These are phyloP conservation scores for Odontamblyopus rebecca DNA, from an alignment of 2,797 vertebrate species.

Conservation along the genomic window DNA sequence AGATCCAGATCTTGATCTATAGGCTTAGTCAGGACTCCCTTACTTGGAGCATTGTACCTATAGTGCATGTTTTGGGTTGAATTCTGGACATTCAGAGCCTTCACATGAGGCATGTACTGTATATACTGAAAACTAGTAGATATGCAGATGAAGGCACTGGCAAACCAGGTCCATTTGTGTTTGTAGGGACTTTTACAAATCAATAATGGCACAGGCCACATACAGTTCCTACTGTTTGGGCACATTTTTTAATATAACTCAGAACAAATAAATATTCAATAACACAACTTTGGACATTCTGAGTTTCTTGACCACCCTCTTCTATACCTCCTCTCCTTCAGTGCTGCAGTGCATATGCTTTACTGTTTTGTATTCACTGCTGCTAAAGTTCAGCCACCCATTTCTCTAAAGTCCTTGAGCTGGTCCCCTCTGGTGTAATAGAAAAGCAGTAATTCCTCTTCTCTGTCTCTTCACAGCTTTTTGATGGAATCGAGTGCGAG, in stretches of 20 bases:
- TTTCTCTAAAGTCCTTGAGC: conserved; percentile 29
- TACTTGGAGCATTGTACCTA: too few relatives aligned
- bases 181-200: too few relatives aligned
- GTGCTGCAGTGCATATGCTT: background rate
- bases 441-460: conserved; percentile 43
- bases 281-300: background rate
- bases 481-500: conserved; percentile 98
- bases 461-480: conserved; percentile 83
- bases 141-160: too few relatives aligned
- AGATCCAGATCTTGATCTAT: too few relatives aligned
- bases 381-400: conserved; percentile 30
- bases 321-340: background rate
- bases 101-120: too few relatives aligned
- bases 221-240: background rate
- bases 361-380: conserved; percentile 34
- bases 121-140: too few relatives aligned
- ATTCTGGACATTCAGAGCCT: too few relatives aligned
- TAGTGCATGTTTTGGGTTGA: too few relatives aligned
- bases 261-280: background rate
- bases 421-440: conserved; percentile 24
- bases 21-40: too few relatives aligned
- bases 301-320: conserved; percentile 14
- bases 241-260: background rate
- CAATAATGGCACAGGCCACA: too few relatives aligned
- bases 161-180: too few relatives aligned